Evolutionary conservation across 53 echinoderm and acorn worm species (phyloP).

Genomic region (Stichopus horrens): DNA sequence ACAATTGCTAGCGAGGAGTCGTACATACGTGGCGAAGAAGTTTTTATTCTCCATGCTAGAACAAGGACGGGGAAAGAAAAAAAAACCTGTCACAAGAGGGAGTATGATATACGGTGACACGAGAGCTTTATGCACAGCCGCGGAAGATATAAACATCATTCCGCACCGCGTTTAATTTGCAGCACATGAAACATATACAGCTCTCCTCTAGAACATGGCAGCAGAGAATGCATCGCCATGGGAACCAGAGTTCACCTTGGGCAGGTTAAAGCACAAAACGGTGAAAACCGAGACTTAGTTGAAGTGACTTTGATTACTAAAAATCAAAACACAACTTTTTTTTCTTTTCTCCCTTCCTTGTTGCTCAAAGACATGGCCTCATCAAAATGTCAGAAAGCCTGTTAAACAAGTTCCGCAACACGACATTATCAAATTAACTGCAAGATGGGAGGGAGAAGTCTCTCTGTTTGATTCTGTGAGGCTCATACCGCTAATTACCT

Average conservation of each 20-base stretch:
- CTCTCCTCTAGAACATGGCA: not conserved
- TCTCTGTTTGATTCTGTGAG: not conserved
- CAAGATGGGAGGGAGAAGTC: not conserved
- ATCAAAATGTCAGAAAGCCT: not conserved
- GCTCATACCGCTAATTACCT: not conserved
- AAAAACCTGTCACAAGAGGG: not conserved
- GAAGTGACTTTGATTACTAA: not conserved
- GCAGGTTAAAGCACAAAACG: not conserved
- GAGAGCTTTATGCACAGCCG: not conserved
- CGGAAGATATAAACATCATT: not conserved
- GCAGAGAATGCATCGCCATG: not conserved
- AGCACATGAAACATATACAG: not conserved
- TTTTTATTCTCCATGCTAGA: too few species aligned
- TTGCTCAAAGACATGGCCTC: not conserved
- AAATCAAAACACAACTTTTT: not conserved
- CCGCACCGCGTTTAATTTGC: not conserved
- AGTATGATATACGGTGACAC: not conserved
- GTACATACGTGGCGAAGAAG: too few species aligned
- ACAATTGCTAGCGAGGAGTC: too few species aligned
- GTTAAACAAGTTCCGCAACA: not conserved
- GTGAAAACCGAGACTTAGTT: not conserved
- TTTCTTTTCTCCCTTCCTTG: not conserved
- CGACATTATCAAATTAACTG: not conserved
- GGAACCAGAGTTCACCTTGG: not conserved
- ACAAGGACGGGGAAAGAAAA: too few species aligned